These are phyloP conservation scores for Chloebia gouldiae DNA, from an alignment of 2,113 vertebrate genomes.

Conservation along the genomic window DNA sequence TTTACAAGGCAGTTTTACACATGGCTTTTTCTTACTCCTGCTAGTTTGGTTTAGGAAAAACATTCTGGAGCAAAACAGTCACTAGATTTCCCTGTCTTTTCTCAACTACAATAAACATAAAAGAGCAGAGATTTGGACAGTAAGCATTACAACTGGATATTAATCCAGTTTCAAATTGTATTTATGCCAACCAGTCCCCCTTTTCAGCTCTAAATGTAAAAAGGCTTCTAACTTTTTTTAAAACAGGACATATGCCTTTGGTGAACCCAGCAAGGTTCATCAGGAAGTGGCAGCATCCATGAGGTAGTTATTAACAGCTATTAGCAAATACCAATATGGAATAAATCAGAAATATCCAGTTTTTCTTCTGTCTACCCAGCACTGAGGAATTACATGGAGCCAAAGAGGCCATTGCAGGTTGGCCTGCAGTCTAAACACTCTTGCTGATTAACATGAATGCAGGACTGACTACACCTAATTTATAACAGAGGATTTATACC, in stretches of 20 bases:
- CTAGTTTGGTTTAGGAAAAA: slow-evolving; percentile 22
- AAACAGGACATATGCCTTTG: background rate
- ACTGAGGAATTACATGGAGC: background rate
- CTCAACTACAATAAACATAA: background rate
- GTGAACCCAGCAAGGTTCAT: background rate
- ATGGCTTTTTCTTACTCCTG: background rate
- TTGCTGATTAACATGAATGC: slow-evolving; percentile 17
- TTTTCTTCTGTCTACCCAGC: background rate
- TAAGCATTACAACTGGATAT: background rate
- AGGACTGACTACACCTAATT: slow-evolving; percentile 46
- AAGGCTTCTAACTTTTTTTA: background rate
- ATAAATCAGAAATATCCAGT: background rate
- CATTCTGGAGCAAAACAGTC: background rate
- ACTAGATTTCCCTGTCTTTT: background rate
- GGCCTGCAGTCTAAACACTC: slow-evolving; percentile 27
- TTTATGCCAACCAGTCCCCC: background rate
- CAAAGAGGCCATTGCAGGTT: background rate
- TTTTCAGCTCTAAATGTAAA: background rate
- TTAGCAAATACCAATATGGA: background rate
- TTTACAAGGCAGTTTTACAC: slow-evolving; percentile 39
- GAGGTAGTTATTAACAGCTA: background rate
- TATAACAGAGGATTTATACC: slow-evolving; percentile 68
- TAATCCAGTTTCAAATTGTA: background rate
- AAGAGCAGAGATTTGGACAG: background rate
- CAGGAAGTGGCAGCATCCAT: background rate